Base-by-base conservation (phyloP, 2,797 vertebrate genomes). In the Eulemur rubriventer region DNA sequence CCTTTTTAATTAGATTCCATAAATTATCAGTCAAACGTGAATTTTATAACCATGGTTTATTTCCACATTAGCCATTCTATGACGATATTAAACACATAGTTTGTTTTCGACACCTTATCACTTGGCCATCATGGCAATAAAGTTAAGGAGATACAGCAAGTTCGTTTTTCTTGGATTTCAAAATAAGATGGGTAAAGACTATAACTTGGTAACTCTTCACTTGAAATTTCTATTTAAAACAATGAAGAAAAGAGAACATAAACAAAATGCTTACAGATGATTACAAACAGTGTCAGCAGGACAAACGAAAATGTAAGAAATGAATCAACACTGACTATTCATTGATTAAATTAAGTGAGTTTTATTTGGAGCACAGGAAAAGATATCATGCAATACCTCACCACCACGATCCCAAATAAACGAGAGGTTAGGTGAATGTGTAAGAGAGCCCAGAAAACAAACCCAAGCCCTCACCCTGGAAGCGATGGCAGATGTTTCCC, bases 141-240 rank as follows among this genome's bases (percentile, higher is more conserved):
- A 59, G 69, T 93, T 73, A 76, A 22, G 82, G 46, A 70, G 57
- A 91, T 41, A 24, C 1, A 78, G 30, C 30, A 70, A 92, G 28
- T 63, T 82, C 13, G 50, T 65, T 70, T 96, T 95, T 81, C 57
- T 92, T 94, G 75, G 30, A 48, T 85, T 96, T 91, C 38, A 94
- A 22, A 65, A 67, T 87, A 95, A 84, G 6, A n/a, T 80, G 20
- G 4, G 9, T 63, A 67, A 73, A 72, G 43, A 48, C 18, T 46
- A 2, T 41, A 61, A 48, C 5, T 73, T 73, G 48, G 55, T 93
- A 63, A 48, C 24, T 61, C 28, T 63, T 82, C 63, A 43, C 22
- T 96, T 75, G 52, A 93, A 94, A 67, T 81, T 82, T 82, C 67
- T 89, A 72, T 55, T 92, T 96, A 69, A 92, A 89, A 90, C 65